Evolutionary conservation across 2,888 invertebrate genomes (phyloP), one percentile per base, ranked within the genome.

Genomic region (Scaptodrosophila latifasciaeformis): DNA sequence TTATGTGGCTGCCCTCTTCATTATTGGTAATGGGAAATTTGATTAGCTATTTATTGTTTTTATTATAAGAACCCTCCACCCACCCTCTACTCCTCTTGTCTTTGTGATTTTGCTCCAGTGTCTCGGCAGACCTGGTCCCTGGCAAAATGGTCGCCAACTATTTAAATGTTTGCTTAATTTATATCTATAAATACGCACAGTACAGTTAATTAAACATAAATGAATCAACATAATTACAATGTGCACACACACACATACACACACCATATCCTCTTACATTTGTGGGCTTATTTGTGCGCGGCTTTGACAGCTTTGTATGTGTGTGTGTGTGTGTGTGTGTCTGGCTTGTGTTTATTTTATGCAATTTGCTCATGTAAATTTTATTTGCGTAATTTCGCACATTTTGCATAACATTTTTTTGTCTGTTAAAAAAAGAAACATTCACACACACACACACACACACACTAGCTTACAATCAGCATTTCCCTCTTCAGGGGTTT

Each of bases 331-430:
- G 27, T 27, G 27, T 27, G 27, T 27, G 27, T 27, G 27, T 27
- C 5, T 27, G 9, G 4, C 27, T n/a, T 27, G 31, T 19, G 54
- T 57, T 63, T 54, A 57, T 57, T 60, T 57, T 57, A 54, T 64
- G 57, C 56, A 65, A 65, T 65, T 65, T 65, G 40, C 60, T 52
- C 64, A 65, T 63, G 64, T 57, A 52, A 64, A 65, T 64, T 60
- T 46, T 60, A 65, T 65, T 65, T 65, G 60, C 64, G 49, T 57
- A 65, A 65, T 65, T 62, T 54, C 42, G 62, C 24, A 47, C 42
- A 60, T 53, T 60, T 40, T 30, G 53, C 55, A 43, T 55, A 55
- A 48, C 30, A 64, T 59, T 64, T 54, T 64, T n/a, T n/a, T n/a
- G n/a, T n/a, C n/a, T 42, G 53, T n/a, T 39, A 13, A 31, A 31